Evolutionary conservation across 2,113 vertebrate species (phyloP).

Genomic region (Sardina pilchardus): DNA sequence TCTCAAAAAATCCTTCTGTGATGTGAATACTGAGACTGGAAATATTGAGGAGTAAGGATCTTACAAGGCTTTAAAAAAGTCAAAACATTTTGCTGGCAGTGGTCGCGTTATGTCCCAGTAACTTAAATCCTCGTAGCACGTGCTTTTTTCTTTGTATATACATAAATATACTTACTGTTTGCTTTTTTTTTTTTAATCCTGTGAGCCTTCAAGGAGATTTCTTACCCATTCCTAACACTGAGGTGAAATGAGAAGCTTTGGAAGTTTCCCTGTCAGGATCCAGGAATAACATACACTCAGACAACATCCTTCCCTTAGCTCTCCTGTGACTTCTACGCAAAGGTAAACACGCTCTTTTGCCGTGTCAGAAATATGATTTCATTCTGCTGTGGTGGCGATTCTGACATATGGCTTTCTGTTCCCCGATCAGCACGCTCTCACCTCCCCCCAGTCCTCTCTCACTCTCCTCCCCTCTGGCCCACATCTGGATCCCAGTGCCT

Average conservation of each 20-base stretch:
- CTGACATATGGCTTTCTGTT: conserved; percentile 47
- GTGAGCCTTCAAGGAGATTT: conserved; percentile 48
- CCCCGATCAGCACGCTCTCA: not conserved
- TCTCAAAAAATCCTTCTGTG: not conserved
- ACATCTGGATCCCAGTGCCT: conserved; percentile 78
- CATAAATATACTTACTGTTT: conserved; percentile 7
- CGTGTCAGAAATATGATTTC: conserved; percentile 55
- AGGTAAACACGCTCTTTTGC: conserved; percentile 61
- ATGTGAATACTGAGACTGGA: not conserved
- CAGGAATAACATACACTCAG: conserved; percentile 65
- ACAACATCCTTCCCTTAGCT: conserved; percentile 56
- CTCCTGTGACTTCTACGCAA: conserved; percentile 47
- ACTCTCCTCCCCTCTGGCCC: conserved; percentile 47
- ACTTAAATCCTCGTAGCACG: not conserved
- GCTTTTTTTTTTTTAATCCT: conserved; percentile 15
- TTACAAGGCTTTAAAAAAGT: conserved; percentile 1
- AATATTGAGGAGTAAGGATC: not conserved
- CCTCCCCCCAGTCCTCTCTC: conserved; percentile 26
- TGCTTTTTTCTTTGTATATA: conserved; percentile 24
- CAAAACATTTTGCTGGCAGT: conserved; percentile 5
- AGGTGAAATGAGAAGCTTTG: conserved; percentile 67
- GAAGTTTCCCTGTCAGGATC: conserved; percentile 56
- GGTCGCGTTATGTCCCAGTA: not conserved
- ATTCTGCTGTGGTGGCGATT: conserved; percentile 63
- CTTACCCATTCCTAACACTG: conserved; percentile 54